Evolutionary conservation across 2,888 invertebrate genomes (phyloP).

Genomic region (Resseliella maxima): DNA sequence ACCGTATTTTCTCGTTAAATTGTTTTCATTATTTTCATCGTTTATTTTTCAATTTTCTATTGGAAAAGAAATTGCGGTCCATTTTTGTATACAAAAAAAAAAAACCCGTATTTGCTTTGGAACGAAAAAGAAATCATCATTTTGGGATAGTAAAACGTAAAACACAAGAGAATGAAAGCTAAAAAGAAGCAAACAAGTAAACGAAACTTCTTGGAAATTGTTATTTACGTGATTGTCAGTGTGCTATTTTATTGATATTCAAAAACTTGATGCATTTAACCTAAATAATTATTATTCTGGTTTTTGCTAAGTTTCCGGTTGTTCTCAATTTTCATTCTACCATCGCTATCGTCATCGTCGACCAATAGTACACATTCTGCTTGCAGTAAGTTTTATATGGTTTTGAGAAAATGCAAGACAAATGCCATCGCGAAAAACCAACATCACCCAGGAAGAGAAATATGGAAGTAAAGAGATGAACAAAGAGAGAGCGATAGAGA

Average conservation of each 20-base stretch:
- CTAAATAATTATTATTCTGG: conserved; percentile 29
- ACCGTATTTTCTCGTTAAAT: not conserved
- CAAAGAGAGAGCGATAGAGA: too few species aligned
- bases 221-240: not conserved
- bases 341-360: not conserved
- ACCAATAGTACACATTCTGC: not conserved
- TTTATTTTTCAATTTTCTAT: not conserved
- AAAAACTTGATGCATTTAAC: conserved; percentile 30
- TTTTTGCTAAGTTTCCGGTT: conserved; percentile 32
- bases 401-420: not conserved
- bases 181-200: not conserved
- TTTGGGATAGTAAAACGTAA: not conserved
- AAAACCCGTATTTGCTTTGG: not conserved
- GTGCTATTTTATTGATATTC: conserved; percentile 6
- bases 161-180: not conserved
- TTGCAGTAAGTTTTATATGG: not conserved
- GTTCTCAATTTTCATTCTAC: conserved; percentile 18
- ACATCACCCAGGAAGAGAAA: too few species aligned
- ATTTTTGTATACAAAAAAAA: not conserved
- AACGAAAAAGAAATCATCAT: not conserved
- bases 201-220: not conserved
- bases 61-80: not conserved
- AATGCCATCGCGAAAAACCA: not conserved
- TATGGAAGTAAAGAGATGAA: too few species aligned
- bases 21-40: not conserved